Evolutionary conservation across 2,113 vertebrate genomes (phyloP), one percentile per base, ranked within the genome.

Genomic region (Lontra canadensis): DNA sequence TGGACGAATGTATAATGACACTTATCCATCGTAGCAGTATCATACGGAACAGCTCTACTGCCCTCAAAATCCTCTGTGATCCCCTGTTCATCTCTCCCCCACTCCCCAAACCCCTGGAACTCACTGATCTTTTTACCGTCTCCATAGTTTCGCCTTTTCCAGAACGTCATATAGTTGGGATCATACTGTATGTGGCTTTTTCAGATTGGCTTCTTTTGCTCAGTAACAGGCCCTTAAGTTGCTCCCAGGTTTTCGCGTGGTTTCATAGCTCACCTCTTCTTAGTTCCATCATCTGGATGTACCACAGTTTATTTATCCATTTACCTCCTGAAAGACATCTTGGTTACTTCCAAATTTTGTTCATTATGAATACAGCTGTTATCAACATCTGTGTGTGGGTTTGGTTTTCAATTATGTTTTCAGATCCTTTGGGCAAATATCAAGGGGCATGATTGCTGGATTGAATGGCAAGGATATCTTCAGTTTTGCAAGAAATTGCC

Each of bases 401-500:
- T 69, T 26, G 59, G 47, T n/a, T 52, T 52, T 52, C 49, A 52
- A 3, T 10, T n/a, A 39, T 3, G 13, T 83, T 52, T 20, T 63
- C 42, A 34, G 0, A 11, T 52, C 55, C 55, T 74, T 52, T 63
- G 65, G 9, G 39, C 69, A 73, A 49, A 61, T 36, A 73, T 14
- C 34, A 47, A 23, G 85, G 78, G 42, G n/a, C 26, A 0, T 7
- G 65, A 34, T 17, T 12, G 67, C 26, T 34, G 55, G 78, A 4
- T 13, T 13, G 7, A 15, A 23, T 0, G 3, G 31, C 59, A 18
- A 59, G 25, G 10, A 6, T 13, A 18, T 3, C 39, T 63, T 52
- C 42, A 13, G 34, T 36, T 26, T 63, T 47, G 34, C 36, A 39
- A 73, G 42, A 39, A 82, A 9, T 21, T 14, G 55, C 55, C 55